Evolutionary conservation across 2,888 invertebrate genomes (phyloP), one percentile per base, ranked within the genome.

Genomic region (Chelonus formosanus): DNA sequence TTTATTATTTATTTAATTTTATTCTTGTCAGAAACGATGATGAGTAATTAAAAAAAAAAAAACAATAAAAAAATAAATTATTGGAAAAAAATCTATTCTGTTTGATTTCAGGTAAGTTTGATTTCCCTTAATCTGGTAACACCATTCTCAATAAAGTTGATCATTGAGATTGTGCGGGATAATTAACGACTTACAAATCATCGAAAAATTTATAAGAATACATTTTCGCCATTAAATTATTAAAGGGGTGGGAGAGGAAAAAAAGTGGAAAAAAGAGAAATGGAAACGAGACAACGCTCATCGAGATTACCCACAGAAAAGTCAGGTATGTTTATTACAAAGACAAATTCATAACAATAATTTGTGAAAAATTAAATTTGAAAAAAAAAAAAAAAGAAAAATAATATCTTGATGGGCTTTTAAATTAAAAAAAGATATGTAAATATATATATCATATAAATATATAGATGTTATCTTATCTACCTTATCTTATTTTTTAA

Each of bases 41-140:
- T 20, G 2, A 20, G 20, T 20, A 20, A 20, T 20, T 20, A 2
- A 20, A 1, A 20, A 20, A 20, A 20, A 1, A 2, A 20, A 20
- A 20, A 20, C n/a, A 40, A 5, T 40, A 40, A 40, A 40, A 40
- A 40, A 40, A 40, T 6, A 34, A 36, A 34, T n/a, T 35, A 34
- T 50, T 20, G 34, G 34, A 53, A 61, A 53, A 53, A 53, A 54
- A 59, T 44, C 53, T 61, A 53, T 55, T 65, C 54, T 58, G 31
- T 63, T 71, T 66, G 67, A 48, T 74, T 74, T 59, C 74, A 74
- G 73, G 74, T 73, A 73, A 74, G 73, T 72, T 65, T 35, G 55
- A 61, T 67, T 61, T 61, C 36, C 50, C 43, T 35, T 31, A 7
- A 48, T 47, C 10, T 45, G 57, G 32, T 34, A 35, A 6, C 34